phyloP scores from a whole-genome alignment of 2,797 vertebrate genomes.

The Avahi laniger region DNA sequence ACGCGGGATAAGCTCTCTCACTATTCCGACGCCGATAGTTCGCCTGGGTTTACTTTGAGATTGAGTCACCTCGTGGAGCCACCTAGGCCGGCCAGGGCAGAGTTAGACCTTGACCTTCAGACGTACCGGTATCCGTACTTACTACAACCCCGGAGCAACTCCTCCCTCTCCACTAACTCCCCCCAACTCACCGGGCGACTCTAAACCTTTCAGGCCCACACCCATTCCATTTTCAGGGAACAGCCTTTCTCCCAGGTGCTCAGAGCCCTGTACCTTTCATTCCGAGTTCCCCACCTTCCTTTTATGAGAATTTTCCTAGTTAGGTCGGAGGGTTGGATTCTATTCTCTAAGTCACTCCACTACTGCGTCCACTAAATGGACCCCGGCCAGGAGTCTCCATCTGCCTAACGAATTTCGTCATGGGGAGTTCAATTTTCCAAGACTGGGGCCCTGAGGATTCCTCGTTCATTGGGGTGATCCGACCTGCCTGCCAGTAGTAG shows the following conservation, averaged over 20 bases:
- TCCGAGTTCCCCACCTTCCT: neutral
- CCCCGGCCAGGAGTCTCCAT: neutral
- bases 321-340: neutral
- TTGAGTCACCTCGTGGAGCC: neutral
- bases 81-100: neutral
- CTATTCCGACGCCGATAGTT: neutral
- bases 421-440: neutral
- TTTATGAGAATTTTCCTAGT: neutral
- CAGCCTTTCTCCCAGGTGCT: neutral
- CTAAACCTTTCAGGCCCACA: neutral
- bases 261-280: neutral
- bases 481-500: neutral
- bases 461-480: fast-evolving
- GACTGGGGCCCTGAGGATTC: neutral
- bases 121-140: neutral
- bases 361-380: neutral
- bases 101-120: neutral
- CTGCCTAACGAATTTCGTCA: neutral
- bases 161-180: neutral
- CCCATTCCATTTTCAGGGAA: neutral
- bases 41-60: neutral
- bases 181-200: no score
- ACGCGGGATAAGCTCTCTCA: neutral
- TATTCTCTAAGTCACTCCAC: neutral
- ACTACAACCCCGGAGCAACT: fast-evolving